Base-by-base conservation (phyloP, 2,888 invertebrate genomes). In the Watsonalla binaria region DNA sequence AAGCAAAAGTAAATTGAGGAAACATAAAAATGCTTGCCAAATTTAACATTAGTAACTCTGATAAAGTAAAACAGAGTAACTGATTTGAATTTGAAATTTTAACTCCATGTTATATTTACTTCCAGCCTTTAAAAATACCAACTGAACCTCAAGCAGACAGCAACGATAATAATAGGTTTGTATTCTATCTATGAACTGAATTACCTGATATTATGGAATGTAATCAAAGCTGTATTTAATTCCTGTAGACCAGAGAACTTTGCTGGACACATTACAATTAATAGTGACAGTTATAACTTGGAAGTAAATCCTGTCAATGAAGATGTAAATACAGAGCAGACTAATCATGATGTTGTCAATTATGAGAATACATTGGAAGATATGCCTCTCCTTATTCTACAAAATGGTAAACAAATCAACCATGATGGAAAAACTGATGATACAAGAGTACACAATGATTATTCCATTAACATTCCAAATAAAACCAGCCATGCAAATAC, bases 241-340 rank as follows among this genome's bases (percentile, higher is more conserved):
- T 9, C 9, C 46, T 52, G 1, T 51, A 53, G 56, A 34, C 11
- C 35, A 11, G 34, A 45, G 14, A 33, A 14, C 42, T 50, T 56
- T 13, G 53, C 62, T 46, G 58, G 55, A 46, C 34, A 54, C 15
- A 61, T 62, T 47, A 56, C 57, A 58, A 62, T 58, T 46, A 56
- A 58, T 33, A 52, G 33, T 50, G 53, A 53, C 39, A 54, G 65
- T 15, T 47, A 14, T 51, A 60, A 63, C 53, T 52, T 70, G 6
- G 56, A 72, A 60, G 52, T 72, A 15, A 51, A 64, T 15, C 54
- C 60, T 53, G 49, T 58, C 50, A 46, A 52, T 51, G 55, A 56
- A 46, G 51, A 46, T 46, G 2, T 35, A 35, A 48, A 45, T 56
- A 5, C 39, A 45, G 51, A 47, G 14, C 15, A 45, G 13, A 5